Base-by-base conservation (phyloP, 2,888 invertebrate species). In the Dasypogon diadema region DNA sequence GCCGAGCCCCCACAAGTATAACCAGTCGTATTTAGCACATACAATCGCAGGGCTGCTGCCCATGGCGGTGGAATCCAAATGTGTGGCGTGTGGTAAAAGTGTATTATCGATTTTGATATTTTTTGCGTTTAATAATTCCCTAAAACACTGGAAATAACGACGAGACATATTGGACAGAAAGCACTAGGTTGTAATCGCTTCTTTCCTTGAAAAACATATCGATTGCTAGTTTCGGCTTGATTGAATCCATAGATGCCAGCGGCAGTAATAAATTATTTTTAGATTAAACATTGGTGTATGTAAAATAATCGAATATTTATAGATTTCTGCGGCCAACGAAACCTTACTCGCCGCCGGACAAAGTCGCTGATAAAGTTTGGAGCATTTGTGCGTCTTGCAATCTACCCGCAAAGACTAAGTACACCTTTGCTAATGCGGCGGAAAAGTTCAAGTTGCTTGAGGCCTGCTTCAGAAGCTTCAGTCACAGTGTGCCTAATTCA, bases 401-500 rank as follows among this genome's bases (percentile, higher is more conserved):
- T 10, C 80, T 91, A 2, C 83, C 88, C 0, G 86, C 88, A 10
- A 83, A 87, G 8, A 70, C 75, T 0, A 80, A 81, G n/a, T 76
- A 83, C n/a, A 79, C 77, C 51, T 65, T 84, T 2, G 76, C 76
- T 0, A 81, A 80, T 34, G 74, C 83, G 2, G 81, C 77, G 1
- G 82, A 84, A 21, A 93, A 94, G 84, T 95, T 90, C 83, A 86
- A 89, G 34, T 86, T 97, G 6, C 87, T 97, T 2, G 88, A 89
- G 34, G 89, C 90, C 4, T 94, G 94, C 81, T 90, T 88, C 78
- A 87, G 90, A 55, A 90, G 91, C 83, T 92, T 97, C 77, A 87
- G 92, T 5, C 92, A 97, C 84, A 84, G 89, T 77, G 90, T 98
- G 10, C 95, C 97, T 0, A 97, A 95, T 87, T 94, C 95, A 0